These are phyloP conservation scores for Telenomus remus DNA, from an alignment of 1,140 invertebrate genomes.

Conservation along the genomic window DNA sequence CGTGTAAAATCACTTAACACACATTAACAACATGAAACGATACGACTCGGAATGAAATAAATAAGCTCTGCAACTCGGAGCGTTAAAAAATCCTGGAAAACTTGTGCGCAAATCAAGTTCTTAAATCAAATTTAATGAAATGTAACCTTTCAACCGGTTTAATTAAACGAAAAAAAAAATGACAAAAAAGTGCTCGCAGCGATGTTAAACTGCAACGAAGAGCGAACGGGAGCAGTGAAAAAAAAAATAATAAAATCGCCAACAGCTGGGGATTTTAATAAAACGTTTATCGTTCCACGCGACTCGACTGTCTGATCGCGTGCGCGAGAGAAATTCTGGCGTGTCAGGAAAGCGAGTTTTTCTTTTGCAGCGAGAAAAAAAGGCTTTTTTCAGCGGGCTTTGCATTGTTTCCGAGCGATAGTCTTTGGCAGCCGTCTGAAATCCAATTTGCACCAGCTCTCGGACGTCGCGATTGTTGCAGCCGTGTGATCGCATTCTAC, in stretches of 20 bases:
- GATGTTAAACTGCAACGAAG: slow-evolving; percentile 18
- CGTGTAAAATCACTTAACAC: neutral
- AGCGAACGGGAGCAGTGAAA: slow-evolving; percentile 6
- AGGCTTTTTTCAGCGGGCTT: neutral
- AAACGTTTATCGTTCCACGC: slow-evolving; percentile 18
- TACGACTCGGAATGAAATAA: neutral
- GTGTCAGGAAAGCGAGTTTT: neutral
- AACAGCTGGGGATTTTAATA: slow-evolving; percentile 18
- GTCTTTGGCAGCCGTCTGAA: neutral
- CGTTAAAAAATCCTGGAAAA: slow-evolving; percentile 1
- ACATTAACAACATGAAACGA: neutral
- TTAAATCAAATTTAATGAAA: slow-evolving; percentile 40
- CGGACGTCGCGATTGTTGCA: neutral
- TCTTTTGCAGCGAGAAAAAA: neutral
- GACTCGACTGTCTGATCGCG: slow-evolving; percentile 23
- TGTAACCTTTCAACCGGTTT: slow-evolving; percentile 26
- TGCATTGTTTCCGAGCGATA: slow-evolving; percentile 13
- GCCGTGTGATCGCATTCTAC: slow-evolving; percentile 6
- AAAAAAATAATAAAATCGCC: too few relatives aligned
- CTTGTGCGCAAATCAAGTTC: slow-evolving; percentile 5
- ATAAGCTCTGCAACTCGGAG: neutral
- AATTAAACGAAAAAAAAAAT: slow-evolving; percentile 40
- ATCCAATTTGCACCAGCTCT: slow-evolving; percentile 4
- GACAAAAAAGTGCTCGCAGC: slow-evolving; percentile 19
- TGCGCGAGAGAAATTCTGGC: slow-evolving; percentile 6